These are phyloP conservation scores for Tineola bisselliella DNA, from an alignment of 2,888 invertebrate species.

Conservation along the genomic window DNA sequence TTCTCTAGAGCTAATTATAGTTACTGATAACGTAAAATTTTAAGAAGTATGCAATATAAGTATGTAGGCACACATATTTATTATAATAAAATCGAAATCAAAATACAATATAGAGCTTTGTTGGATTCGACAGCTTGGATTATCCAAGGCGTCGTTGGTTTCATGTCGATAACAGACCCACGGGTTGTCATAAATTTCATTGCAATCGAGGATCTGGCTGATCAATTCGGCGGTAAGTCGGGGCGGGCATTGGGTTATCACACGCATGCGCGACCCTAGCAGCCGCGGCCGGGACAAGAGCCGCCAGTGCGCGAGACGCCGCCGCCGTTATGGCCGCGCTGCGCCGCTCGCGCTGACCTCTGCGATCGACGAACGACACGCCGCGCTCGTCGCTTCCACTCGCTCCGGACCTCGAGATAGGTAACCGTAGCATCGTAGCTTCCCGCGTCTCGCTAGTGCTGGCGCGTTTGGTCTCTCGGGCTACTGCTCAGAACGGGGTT, in stretches of 20 bases:
- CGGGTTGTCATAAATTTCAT: constrained; percentile 63
- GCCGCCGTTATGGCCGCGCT: constrained; percentile 56
- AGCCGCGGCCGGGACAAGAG: constrained; percentile 26
- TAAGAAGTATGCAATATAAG: no score
- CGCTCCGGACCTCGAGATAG: constrained; percentile 28
- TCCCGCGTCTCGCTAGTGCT: constrained; percentile 24
- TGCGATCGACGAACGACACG: constrained; percentile 30
- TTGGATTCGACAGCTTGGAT: background rate
- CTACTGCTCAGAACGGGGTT: constrained; percentile 10
- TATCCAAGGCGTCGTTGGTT: background rate
- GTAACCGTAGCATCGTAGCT: constrained; percentile 32
- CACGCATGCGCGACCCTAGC: constrained; percentile 28
- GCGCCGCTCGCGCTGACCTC: constrained; percentile 42
- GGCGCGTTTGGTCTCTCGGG: constrained; percentile 18
- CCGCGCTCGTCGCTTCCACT: constrained; percentile 27
- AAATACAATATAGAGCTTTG: no score
- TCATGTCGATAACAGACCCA: constrained; percentile 37
- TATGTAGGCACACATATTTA: no score
- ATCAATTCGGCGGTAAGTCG: constrained; percentile 43
- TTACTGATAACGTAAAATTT: background rate
- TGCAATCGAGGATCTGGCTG: constrained; percentile 60
- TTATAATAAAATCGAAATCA: no score
- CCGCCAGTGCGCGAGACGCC: constrained; percentile 53
- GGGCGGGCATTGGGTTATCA: constrained; percentile 19
- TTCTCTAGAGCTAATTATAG: no score